Conservation (phyloP, 2,797 vertebrate species). For the Ctenopoma kingsleyae region DNA sequence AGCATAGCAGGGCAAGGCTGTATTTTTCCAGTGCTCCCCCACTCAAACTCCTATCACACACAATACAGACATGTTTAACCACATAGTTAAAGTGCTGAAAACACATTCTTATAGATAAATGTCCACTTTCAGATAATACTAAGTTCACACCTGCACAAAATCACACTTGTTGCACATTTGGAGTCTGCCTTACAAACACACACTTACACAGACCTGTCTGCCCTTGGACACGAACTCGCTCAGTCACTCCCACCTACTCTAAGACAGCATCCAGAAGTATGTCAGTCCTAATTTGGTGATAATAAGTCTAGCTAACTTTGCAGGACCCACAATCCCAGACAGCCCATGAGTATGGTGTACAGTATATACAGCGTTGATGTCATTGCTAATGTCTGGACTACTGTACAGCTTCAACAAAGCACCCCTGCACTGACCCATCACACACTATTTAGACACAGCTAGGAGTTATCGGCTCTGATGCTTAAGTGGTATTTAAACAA, state of each 20-base stretch:
- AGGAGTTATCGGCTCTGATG: slow-evolving; percentile 52
- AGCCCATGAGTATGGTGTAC: slow-evolving; percentile 58
- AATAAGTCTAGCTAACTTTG: slow-evolving; percentile 66
- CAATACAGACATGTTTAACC: slow-evolving; percentile 49
- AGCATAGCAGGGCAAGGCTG: slow-evolving; percentile 44
- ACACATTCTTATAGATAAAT: slow-evolving; percentile 48
- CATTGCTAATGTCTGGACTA: slow-evolving; percentile 70
- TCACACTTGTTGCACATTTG: slow-evolving; percentile 25
- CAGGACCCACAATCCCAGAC: slow-evolving; percentile 51
- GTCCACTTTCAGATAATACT: slow-evolving; percentile 45
- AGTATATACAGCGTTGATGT: slow-evolving; percentile 63
- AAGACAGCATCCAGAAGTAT: slow-evolving; percentile 54
- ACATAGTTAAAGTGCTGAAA: slow-evolving; percentile 48
- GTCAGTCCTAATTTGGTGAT: slow-evolving; percentile 83
- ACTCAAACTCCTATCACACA: slow-evolving; percentile 56
- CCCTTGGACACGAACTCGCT: slow-evolving; percentile 15
- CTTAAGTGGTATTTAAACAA: slow-evolving; percentile 61
- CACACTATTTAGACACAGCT: slow-evolving; percentile 62
- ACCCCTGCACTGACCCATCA: slow-evolving; percentile 24
- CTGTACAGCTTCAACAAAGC: slow-evolving; percentile 61
- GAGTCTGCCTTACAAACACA: slow-evolving; percentile 21
- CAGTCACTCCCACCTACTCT: slow-evolving; percentile 42
- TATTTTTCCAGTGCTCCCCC: slow-evolving; percentile 53
- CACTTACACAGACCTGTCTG: slow-evolving; percentile 12
- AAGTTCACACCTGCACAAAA: slow-evolving; percentile 36